Conservation (phyloP, 2,113 vertebrate genomes). For the Rhynchomys soricoides region DNA sequence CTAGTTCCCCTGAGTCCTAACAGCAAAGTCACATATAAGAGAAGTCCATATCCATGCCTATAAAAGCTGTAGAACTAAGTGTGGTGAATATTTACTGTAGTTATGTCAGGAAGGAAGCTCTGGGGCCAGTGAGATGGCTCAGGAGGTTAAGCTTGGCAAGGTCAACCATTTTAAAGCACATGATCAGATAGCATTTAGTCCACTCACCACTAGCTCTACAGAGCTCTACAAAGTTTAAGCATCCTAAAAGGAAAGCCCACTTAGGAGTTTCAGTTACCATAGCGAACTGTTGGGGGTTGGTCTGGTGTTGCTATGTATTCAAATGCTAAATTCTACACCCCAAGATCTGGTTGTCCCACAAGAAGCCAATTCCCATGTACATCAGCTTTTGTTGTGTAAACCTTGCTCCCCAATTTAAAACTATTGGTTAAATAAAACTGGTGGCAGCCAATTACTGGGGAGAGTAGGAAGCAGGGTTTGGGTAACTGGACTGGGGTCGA, state of each 20-base stretch:
- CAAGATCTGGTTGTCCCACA: too few relatives aligned
- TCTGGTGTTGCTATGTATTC: too few relatives aligned
- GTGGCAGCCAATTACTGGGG: too few relatives aligned
- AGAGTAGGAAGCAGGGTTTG: too few relatives aligned
- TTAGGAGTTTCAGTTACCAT: not conserved
- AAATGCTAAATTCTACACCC: too few relatives aligned
- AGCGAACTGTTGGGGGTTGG: not conserved
- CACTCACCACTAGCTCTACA: not conserved
- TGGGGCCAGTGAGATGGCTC: not conserved
- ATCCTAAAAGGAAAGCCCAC: not conserved
- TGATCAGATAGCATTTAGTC: not conserved
- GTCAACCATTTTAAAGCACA: not conserved
- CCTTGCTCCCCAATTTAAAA: too few relatives aligned
- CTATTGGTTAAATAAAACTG: too few relatives aligned
- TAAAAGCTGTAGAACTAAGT: conserved; percentile 8
- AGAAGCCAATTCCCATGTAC: too few relatives aligned
- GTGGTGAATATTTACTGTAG: not conserved
- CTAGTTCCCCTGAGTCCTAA: not conserved
- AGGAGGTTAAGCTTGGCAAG: not conserved
- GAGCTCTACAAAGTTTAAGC: not conserved
- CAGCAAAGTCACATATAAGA: not conserved
- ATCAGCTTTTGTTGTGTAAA: too few relatives aligned
- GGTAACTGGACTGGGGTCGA: too few relatives aligned
- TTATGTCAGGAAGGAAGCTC: not conserved
- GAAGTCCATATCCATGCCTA: not conserved